phyloP scores from a whole-genome alignment of 2,113 vertebrate genomes.

The Cynocephalus volans region DNA sequence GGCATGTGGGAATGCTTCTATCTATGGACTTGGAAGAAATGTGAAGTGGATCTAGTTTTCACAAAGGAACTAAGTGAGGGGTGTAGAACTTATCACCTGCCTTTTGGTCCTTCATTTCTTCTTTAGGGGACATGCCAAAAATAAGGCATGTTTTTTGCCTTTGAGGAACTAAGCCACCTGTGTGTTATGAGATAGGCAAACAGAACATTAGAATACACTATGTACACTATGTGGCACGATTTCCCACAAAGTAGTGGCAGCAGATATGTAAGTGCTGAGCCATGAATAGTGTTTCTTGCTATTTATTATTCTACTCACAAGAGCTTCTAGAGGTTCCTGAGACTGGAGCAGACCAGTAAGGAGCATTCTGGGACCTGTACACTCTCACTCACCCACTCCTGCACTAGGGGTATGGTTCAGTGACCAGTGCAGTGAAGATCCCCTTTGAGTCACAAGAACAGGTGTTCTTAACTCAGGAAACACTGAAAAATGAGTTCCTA shows the following conservation, averaged over 20 bases:
- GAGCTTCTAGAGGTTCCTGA: neutral
- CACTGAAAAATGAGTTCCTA: fast-evolving
- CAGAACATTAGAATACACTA: neutral
- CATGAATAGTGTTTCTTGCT: neutral
- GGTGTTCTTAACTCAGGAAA: neutral
- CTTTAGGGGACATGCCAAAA: neutral
- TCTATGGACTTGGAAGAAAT: neutral
- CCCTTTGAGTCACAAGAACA: neutral
- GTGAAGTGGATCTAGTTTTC: neutral
- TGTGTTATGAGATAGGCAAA: neutral
- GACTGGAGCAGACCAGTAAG: neutral
- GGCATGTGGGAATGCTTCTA: neutral
- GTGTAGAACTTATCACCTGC: neutral
- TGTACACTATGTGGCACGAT: neutral
- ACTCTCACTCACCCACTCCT: neutral
- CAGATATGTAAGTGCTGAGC: fast-evolving
- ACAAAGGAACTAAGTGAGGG: neutral
- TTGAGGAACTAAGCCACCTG: neutral
- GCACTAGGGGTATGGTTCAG: neutral
- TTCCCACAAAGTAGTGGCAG: neutral
- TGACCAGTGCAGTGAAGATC: neutral
- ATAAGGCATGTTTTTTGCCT: neutral
- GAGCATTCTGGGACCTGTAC: neutral
- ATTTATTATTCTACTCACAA: neutral
- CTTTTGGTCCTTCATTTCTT: neutral